phyloP scores from a whole-genome alignment of 2,888 invertebrate species.

The Caradrina kadenii region DNA sequence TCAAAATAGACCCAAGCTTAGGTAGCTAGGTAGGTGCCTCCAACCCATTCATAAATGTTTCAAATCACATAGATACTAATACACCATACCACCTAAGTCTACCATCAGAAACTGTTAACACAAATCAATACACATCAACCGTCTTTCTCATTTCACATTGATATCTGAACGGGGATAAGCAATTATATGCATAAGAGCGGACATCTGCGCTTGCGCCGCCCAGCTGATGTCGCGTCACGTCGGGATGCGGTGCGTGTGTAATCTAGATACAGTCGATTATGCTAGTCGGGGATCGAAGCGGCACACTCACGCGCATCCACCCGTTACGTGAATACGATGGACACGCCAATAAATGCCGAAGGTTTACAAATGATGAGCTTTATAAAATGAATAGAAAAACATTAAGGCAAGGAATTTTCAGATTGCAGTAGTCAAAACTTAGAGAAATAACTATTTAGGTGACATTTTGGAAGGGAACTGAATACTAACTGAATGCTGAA shows the following conservation, averaged over 20 bases:
- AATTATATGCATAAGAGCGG: slow-evolving; percentile 57
- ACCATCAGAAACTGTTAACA: slow-evolving; percentile 2
- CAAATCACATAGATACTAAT: background rate
- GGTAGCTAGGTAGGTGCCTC: too few species aligned
- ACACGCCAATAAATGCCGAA: slow-evolving; percentile 43
- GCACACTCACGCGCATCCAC: slow-evolving; percentile 72
- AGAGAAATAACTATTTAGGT: background rate
- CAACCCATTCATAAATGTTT: too few species aligned
- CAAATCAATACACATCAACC: slow-evolving; percentile 36
- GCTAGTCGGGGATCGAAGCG: slow-evolving; percentile 66
- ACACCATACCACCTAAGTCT: background rate
- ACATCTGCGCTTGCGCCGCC: slow-evolving; percentile 51
- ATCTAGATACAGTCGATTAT: slow-evolving; percentile 72
- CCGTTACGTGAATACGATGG: slow-evolving; percentile 78
- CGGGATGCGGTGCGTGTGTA: slow-evolving; percentile 75
- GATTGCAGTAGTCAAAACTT: background rate
- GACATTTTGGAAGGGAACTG: background rate
- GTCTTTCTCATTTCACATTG: slow-evolving; percentile 44
- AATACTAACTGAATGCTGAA: background rate
- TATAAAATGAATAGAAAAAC: background rate
- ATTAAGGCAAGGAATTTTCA: background rate
- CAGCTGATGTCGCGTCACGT: slow-evolving; percentile 74
- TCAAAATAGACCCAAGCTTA: background rate
- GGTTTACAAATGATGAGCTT: background rate
- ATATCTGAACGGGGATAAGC: slow-evolving; percentile 50